Conservation (phyloP, 2,888 invertebrate species). For the Proisotoma minuta region DNA sequence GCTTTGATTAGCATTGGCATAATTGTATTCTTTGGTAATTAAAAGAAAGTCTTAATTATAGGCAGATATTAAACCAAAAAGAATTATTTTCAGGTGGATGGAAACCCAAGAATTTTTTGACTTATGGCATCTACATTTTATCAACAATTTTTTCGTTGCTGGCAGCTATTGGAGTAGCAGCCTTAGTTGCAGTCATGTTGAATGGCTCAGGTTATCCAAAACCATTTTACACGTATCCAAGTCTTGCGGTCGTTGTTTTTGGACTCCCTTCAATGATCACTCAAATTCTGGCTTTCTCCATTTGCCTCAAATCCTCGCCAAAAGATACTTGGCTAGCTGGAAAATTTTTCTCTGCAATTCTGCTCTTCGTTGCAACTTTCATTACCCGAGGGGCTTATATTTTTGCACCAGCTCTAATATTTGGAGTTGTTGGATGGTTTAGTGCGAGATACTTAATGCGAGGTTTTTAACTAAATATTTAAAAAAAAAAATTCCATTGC, state of each 20-base stretch:
- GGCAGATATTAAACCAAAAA: not conserved
- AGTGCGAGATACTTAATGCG: constrained; percentile 29
- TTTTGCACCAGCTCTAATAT: constrained; percentile 34
- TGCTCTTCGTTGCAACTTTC: constrained; percentile 35
- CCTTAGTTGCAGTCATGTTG: constrained; percentile 30
- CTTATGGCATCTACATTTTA: constrained; percentile 12
- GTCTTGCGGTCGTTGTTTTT: constrained; percentile 36
- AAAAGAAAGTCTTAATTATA: not conserved
- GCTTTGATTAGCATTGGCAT: constrained; percentile 22
- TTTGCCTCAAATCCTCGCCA: constrained; percentile 27
- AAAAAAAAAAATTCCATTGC: not conserved
- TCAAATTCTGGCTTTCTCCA: constrained; percentile 33
- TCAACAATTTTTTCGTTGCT: constrained; percentile 28
- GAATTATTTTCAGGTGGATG: constrained; percentile 1
- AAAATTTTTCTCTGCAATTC: constrained; percentile 36
- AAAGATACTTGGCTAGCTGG: constrained; percentile 40
- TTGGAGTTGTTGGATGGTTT: constrained; percentile 38
- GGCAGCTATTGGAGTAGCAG: constrained; percentile 25
- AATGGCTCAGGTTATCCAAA: constrained; percentile 38
- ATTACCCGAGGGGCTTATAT: constrained; percentile 38
- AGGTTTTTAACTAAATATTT: constrained; percentile 25
- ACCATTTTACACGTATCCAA: constrained; percentile 44
- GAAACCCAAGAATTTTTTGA: constrained; percentile 13
- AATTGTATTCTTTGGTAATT: constrained; percentile 8
- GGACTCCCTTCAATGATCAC: constrained; percentile 41